Conservation (phyloP, 2,888 invertebrate genomes). For the Diplazon laetatorius region DNA sequence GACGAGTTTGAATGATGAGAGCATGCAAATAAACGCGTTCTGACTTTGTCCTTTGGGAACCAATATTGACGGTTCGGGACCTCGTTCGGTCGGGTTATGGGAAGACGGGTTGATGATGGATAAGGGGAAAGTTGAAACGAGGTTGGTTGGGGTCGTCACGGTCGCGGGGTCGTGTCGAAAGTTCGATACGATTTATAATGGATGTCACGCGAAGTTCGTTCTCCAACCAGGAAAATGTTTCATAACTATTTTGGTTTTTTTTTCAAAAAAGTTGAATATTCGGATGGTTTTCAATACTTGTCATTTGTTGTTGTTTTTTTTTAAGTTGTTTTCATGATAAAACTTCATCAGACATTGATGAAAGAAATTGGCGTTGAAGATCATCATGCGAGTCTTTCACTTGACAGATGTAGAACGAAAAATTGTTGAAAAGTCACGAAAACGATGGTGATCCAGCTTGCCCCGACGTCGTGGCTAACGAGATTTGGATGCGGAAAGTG, state of each 20-base stretch:
- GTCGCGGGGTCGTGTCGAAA: background rate
- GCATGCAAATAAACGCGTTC: slow-evolving; percentile 27
- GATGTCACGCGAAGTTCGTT: too few species aligned
- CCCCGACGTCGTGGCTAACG: slow-evolving; percentile 27
- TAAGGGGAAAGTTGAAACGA: background rate
- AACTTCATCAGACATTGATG: too few species aligned
- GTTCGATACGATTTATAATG: background rate
- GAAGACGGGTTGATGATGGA: background rate
- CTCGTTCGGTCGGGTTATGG: background rate
- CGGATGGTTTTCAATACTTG: background rate
- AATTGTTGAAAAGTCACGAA: too few species aligned
- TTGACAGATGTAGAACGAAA: background rate
- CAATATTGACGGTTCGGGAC: slow-evolving; percentile 4
- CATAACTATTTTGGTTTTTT: too few species aligned
- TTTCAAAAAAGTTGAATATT: background rate
- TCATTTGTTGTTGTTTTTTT: too few species aligned
- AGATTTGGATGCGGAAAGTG: slow-evolving; percentile 7
- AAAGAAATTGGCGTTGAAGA: too few species aligned
- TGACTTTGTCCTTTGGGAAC: background rate
- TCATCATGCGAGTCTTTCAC: too few species aligned
- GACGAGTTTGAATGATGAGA: slow-evolving; percentile 21
- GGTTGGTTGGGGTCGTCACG: background rate
- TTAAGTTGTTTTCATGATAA: too few species aligned
- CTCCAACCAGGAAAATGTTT: too few species aligned
- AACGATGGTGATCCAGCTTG: background rate